A percentile compares a stretch with the other conserved stretches of the same genome.
Conservation (phyloP, 2,113 vertebrate genomes). For the Pelvicachromis taeniatus region DNA sequence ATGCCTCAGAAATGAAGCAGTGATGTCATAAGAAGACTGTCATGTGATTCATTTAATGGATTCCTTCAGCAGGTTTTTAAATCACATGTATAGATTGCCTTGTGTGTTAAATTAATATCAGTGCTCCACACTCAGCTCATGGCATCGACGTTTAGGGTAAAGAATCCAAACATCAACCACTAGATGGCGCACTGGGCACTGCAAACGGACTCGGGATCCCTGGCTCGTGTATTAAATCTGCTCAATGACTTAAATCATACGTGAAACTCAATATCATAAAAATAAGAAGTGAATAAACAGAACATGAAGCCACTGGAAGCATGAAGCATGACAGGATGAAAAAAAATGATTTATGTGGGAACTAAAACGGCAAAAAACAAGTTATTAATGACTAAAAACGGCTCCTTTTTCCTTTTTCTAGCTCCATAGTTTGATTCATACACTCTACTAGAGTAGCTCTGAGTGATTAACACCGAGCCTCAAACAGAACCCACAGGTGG, state of each 20-base stretch:
- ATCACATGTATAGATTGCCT: rapidly evolving
- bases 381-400: rapidly evolving
- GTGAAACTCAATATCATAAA: background rate
- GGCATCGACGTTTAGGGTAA: rapidly evolving
- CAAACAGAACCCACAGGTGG: background rate
- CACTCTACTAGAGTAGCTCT: background rate
- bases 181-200: slow-evolving; percentile 13
- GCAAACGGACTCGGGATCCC: background rate
- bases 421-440: background rate
- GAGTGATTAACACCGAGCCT: background rate
- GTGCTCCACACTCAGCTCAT: background rate
- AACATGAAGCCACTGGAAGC: background rate
- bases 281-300: background rate
- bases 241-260: background rate
- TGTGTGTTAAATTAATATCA: rapidly evolving
- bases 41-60: background rate
- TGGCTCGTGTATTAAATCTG: rapidly evolving
- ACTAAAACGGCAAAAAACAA: background rate
- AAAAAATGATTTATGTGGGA: background rate
- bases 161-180: background rate
- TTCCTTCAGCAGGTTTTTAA: background rate
- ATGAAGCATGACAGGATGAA: background rate
- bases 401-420: background rate
- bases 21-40: background rate
- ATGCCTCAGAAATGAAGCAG: background rate